Evolutionary conservation across 2,113 vertebrate species (phyloP).

Genomic region (Tinamus guttatus): DNA sequence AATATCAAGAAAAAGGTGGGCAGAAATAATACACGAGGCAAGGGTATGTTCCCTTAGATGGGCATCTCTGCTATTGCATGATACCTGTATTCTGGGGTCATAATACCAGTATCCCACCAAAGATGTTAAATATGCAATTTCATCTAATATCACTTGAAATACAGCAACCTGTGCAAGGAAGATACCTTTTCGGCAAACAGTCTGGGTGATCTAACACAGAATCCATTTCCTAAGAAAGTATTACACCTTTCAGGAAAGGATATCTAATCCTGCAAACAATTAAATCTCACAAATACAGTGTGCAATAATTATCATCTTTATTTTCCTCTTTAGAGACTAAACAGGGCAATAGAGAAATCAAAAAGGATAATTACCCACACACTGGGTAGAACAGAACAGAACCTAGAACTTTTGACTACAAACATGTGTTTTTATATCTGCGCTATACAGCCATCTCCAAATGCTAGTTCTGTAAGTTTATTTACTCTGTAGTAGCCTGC

Average conservation of each 20-base stretch:
- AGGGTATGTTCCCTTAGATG: neutral
- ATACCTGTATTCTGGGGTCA: neutral
- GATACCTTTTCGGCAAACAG: neutral
- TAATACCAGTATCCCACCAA: neutral
- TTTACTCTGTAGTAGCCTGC: too few relatives aligned
- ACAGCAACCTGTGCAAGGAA: neutral
- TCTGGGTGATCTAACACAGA: neutral
- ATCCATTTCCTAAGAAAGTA: neutral
- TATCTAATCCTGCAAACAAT: neutral
- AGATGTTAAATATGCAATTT: neutral
- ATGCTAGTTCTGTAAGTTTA: neutral
- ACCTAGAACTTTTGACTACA: neutral
- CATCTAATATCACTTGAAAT: neutral
- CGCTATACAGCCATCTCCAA: neutral
- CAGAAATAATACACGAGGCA: accelerated
- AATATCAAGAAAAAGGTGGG: neutral
- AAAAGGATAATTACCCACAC: neutral
- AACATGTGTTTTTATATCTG: neutral
- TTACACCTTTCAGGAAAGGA: neutral
- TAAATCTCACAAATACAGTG: neutral
- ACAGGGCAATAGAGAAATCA: neutral
- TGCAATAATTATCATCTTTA: neutral
- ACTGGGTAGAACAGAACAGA: neutral
- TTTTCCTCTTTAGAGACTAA: neutral
- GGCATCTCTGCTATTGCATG: neutral